Evolutionary conservation across 2,888 invertebrate species (phyloP), one percentile per base, ranked within the genome.

Genomic region (Metellina segmentata): DNA sequence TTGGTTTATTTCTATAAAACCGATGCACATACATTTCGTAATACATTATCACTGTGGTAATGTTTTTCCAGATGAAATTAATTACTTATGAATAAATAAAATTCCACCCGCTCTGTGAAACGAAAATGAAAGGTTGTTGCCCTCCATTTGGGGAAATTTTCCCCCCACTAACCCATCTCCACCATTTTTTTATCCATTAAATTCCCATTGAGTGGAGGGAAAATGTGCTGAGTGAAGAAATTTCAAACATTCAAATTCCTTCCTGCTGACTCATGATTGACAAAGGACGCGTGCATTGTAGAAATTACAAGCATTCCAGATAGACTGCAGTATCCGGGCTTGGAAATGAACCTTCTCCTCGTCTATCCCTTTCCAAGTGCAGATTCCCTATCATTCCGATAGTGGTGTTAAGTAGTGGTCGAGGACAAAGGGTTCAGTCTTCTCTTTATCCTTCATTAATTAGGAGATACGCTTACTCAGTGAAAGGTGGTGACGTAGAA

Each of bases 401-500:
- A 9, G 48, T n/a, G 81, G 81, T 49, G 71, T 48, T 71, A 34
- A 71, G 51, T 34, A 19, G 34, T 48, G 19, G 6, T 13, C 11
- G 72, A 74, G 83, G 34, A 83, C 83, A 83, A 83, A 70, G 83
- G 74, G 52, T 74, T 72, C 16, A 34, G 20, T 53, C 74, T 74
- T 52, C 20, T 83, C 83, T 74, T 83, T 72, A 83, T 53, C 20
- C 83, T 20, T 53, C 83, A 72, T 83, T 83, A 83, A 83, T 83
- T 83, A 83, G 52, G 52, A 34, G 53, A 74, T 74, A 83, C 83
- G 83, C 72, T 83, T 52, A 83, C 52, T 83, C 74, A 72, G 72
- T 13, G 72, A 51, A 53, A 20, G 53, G 51, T 13, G 16, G 74
- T 19, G 51, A 70, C 7, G 83, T 34, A 19, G 83, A 13, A 74